Base-by-base conservation (phyloP, 2,797 vertebrate genomes). In the Scolopax bukidnonensis region DNA sequence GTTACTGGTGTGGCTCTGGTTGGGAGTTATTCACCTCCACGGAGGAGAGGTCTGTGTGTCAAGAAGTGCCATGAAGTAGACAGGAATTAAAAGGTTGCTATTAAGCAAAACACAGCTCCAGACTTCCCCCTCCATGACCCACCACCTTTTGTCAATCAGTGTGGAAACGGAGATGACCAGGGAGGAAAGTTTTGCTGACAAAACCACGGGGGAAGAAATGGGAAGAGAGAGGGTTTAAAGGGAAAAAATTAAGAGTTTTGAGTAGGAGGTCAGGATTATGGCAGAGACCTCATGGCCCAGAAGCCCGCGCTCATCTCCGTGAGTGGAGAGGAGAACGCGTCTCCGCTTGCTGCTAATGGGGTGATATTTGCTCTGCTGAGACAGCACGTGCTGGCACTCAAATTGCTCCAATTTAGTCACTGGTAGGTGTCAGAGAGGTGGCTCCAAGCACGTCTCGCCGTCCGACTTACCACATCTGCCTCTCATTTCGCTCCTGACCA, bases 391-490 rank as follows among this genome's bases (percentile, higher is more conserved):
- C 90, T 12, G 20, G 54, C 25, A 16, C 61, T n/a, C 87, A 78
- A 82, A 96, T 75, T 81, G 74, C 59, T 96, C 74, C 79, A 95
- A 96, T 97, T 96, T 94, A 94, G 28, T 28, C 3, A 8, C 68
- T 33, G 59, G 36, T 50, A 25, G 88, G 61, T 85, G 90, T 86
- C 81, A 25, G 53, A 45, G 80, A 1, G 7, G 17, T 28, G 43
- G 33, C 61, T 48, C 60, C 8, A 1, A 36, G 40, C 9, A 2
- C 2, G 4, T n/a, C 33, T 70, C 5, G 1, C 5, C 3, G 6
- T 48, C 57, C 8, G 3, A 95, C 99, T 98, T 97, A 99, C 99
- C 98, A 4, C 99, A 99, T 94, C 98, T 98, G 74, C 97, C 96
- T 61, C 95, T 96, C 97, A 99, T 97, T 95, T 99, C 98, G 3